Conservation (phyloP, 1,140 invertebrate species). For the Atta colombica region DNA sequence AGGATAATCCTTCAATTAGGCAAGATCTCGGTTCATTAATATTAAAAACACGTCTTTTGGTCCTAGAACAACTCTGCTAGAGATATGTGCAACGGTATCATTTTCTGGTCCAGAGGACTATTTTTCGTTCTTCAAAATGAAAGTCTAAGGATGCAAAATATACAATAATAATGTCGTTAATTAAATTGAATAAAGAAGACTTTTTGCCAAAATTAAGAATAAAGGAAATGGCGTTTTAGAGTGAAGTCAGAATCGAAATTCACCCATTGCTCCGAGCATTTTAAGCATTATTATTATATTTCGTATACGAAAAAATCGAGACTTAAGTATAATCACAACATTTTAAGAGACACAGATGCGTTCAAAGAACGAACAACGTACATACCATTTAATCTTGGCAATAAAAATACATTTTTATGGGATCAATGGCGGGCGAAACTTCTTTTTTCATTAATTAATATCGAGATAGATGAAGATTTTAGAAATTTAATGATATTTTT, state of each 20-base stretch:
- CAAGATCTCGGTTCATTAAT: background rate
- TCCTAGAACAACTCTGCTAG: constrained; percentile 55
- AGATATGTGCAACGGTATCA: constrained; percentile 53
- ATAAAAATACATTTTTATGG: constrained; percentile 1
- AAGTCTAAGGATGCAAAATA: constrained; percentile 4
- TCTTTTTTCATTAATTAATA: constrained; percentile 1
- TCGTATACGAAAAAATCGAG: constrained; percentile 43
- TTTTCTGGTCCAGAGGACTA: constrained; percentile 1
- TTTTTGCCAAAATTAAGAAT: constrained; percentile 5
- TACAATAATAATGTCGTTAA: background rate
- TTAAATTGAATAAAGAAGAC: constrained; percentile 17
- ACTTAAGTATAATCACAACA: constrained; percentile 51
- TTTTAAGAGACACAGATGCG: constrained; percentile 37
- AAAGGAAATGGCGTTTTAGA: background rate
- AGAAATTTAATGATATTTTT: background rate
- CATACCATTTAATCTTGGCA: background rate
- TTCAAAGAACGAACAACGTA: background rate
- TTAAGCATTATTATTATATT: constrained; percentile 9
- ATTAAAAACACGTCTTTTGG: constrained; percentile 58
- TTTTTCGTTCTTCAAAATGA: background rate
- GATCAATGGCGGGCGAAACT: constrained; percentile 4
- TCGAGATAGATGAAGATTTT: constrained; percentile 10
- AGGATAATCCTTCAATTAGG: constrained; percentile 22
- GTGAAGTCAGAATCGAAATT: background rate
- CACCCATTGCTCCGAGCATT: background rate